These are phyloP conservation scores for Papilio demoleus DNA, from an alignment of 2,888 invertebrate species.

Conservation along the genomic window DNA sequence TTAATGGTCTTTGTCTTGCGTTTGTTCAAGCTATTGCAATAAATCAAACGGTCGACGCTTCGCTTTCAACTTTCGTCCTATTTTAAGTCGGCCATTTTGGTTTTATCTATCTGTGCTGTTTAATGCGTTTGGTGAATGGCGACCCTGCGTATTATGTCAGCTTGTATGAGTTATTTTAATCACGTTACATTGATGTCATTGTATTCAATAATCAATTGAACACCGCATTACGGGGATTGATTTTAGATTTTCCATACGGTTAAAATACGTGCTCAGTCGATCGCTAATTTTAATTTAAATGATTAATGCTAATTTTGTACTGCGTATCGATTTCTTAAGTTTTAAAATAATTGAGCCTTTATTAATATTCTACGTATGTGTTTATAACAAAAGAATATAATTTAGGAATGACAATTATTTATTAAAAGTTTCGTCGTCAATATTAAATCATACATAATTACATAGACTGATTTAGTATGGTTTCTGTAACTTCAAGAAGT, in stretches of 20 bases:
- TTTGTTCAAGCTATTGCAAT: slow-evolving; percentile 56
- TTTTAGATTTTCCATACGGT: slow-evolving; percentile 3
- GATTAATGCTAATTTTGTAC: slow-evolving; percentile 2
- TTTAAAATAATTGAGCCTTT: background rate
- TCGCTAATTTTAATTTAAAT: slow-evolving; percentile 6
- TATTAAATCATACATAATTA: background rate
- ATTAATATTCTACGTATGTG: background rate
- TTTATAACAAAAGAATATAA: background rate
- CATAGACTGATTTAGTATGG: background rate
- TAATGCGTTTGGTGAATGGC: slow-evolving; percentile 62
- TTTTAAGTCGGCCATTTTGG: slow-evolving; percentile 59
- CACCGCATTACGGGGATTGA: slow-evolving; percentile 30
- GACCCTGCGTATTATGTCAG: slow-evolving; percentile 66
- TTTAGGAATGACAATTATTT: background rate
- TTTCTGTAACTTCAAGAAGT: too few relatives aligned
- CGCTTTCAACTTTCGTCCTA: slow-evolving; percentile 64
- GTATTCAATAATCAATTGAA: slow-evolving; percentile 40
- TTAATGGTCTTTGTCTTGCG: slow-evolving; percentile 53
- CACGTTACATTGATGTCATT: slow-evolving; percentile 45
- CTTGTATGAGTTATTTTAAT: slow-evolving; percentile 60
- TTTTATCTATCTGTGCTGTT: slow-evolving; percentile 42
- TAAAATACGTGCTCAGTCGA: background rate
- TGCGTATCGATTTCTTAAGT: slow-evolving; percentile 19
- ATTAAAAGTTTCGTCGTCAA: background rate
- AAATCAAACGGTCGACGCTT: slow-evolving; percentile 61